phyloP scores from a whole-genome alignment of 2,797 vertebrate genomes.

The Sebastes reedi region DNA sequence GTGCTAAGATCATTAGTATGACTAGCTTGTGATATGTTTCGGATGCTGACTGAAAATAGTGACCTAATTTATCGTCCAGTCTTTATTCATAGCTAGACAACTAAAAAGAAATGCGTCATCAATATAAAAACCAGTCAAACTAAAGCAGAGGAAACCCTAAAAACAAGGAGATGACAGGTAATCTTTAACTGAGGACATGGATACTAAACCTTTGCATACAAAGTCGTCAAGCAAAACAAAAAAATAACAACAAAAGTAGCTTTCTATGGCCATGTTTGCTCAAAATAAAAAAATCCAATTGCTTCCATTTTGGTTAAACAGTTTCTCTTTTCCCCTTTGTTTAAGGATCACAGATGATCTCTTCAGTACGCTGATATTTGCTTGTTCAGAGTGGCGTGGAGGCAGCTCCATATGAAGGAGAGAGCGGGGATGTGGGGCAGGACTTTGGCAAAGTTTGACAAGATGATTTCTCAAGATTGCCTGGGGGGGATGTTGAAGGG shows the following conservation, averaged over 20 bases:
- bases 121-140: slow-evolving; percentile 44
- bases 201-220: slow-evolving; percentile 54
- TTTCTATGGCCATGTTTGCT: slow-evolving; percentile 68
- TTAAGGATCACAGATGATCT: slow-evolving; percentile 23
- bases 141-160: slow-evolving; percentile 43
- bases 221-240: slow-evolving; percentile 37
- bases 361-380: slow-evolving; percentile 2
- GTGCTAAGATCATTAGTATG: background rate
- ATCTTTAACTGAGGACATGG: slow-evolving; percentile 36
- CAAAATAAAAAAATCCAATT: slow-evolving; percentile 48
- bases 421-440: slow-evolving; percentile 52
- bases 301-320: slow-evolving; percentile 45
- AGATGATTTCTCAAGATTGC: slow-evolving; percentile 73
- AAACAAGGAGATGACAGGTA: slow-evolving; percentile 30
- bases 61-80: slow-evolving; percentile 19
- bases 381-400: slow-evolving; percentile 20
- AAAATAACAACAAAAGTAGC: slow-evolving; percentile 7
- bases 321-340: slow-evolving; percentile 24
- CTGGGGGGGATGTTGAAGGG: slow-evolving; percentile 41
- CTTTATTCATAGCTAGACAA: slow-evolving; percentile 9
- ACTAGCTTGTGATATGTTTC: slow-evolving; percentile 12
- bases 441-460: slow-evolving; percentile 92
- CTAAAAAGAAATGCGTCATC: slow-evolving; percentile 39
- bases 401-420: slow-evolving; percentile 25
- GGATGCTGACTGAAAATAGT: background rate